Evolutionary conservation across 1,140 invertebrate genomes (phyloP), one percentile per base, ranked within the genome.

Genomic region (Copidosoma floridanum): DNA sequence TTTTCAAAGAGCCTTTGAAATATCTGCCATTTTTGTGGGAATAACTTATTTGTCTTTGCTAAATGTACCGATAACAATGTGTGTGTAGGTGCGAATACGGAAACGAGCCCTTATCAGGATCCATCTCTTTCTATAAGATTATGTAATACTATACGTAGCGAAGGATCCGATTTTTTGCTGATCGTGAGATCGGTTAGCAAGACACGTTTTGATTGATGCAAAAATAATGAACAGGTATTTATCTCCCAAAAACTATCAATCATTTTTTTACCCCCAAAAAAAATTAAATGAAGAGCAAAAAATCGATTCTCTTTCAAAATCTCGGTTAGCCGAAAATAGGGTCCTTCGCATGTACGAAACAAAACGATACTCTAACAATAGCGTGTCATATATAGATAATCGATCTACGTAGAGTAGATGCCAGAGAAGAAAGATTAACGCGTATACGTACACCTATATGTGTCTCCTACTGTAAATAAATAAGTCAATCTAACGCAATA

Each of bases 401-500:
- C 68, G 64, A 57, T n/a, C n/a, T n/a, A n/a, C 35, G 43, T 78
- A 77, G 68, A 76, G 64, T 73, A 76, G 72, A 75, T n/a, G n/a
- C n/a, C n/a, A 68, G 65, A 70, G 72, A 6, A 47, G 40, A 58
- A 44, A 3, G 20, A 27, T 12, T 54, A n/a, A 55, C 18, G 44
- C 44, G 26, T 73, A 74, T 75, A 70, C 71, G 75, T 75, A 79
- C n/a, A n/a, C n/a, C n/a, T 75, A 67, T 78, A 75, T 73, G 73
- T 78, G 70, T 77, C 68, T 68, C 70, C 66, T 66, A 66, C 66
- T 78, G 76, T 78, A 78, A 74, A 78, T 80, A 79, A 55, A 50
- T 70, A 71, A 75, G 58, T 71, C 67, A 67, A 74, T 71, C 70
- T 71, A 71, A 76, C 74, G 76, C 76, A 79, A 80, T 80, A 80